Base-by-base conservation (phyloP, 2,888 invertebrate species). In the Drosophila merina region DNA sequence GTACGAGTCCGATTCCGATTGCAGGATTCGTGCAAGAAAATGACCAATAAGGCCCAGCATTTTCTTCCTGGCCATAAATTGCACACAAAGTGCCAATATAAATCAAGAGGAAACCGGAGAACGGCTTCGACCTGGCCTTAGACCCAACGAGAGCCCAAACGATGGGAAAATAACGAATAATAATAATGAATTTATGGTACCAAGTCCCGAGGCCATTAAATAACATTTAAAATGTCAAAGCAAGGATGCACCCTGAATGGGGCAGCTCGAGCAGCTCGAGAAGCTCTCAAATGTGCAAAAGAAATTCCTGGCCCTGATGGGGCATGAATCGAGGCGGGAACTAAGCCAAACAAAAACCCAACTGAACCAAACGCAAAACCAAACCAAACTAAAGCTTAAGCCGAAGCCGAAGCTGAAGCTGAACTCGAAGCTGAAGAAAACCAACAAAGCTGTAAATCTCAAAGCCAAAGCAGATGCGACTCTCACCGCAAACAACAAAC, bases 211-310 rank as follows among this genome's bases (percentile, higher is more conserved):
- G 75, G 67, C 85, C 86, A 84, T 83, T 83, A 88, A 74, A 68
- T 77, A 76, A 67, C 86, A 84, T 88, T 83, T 86, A 84, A 88
- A 84, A 72, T 86, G 76, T 80, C 83, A 86, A 66, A 66, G 77
- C 67, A 38, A 51, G 70, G 42, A 55, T 36, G 56, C 25, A 57
- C 28, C 4, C 28, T 28, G 28, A 28, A 28, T 28, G 28, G 6
- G 28, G 28, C 20, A 20, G 20, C 20, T 20, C 20, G 20, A 10
- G 26, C 12, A 45, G 20, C 14, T 42, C 33, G 47, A 38, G 44
- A 9, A 25, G 25, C 10, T n/a, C 40, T 60, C 79, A 76, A 79
- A 85, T 79, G 86, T 79, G 66, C 56, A 80, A 86, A 81, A 78
- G 81, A 86, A 86, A 81, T 81, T 10, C 1, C 10, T 10, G 10